Percentiles rank a stretch among this genome's conserved stretches.
These are phyloP conservation scores for Andricus grossulariae DNA, from an alignment of 1,140 invertebrate species.

Conservation along the genomic window DNA sequence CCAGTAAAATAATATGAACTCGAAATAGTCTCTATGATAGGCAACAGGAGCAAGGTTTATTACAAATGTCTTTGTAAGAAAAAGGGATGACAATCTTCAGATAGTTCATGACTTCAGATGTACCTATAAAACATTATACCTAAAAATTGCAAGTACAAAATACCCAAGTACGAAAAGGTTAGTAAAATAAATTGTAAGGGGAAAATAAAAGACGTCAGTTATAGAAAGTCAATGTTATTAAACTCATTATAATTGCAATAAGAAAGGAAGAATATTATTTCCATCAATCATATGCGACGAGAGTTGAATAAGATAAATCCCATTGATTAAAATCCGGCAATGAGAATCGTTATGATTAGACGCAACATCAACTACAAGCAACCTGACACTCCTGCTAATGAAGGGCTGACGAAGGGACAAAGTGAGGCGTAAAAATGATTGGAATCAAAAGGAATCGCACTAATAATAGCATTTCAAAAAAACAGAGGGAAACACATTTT, in stretches of 20 bases:
- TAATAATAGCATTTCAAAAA: too few species aligned
- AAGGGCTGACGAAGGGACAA: background rate
- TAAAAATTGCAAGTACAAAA: background rate
- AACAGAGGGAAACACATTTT: too few species aligned
- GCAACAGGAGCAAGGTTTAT: constrained; percentile 32
- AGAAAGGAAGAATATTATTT: background rate
- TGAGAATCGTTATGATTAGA: too few species aligned
- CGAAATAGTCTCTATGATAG: constrained; percentile 35
- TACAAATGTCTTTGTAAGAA: background rate
- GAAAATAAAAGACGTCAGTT: too few species aligned
- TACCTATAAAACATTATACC: too few species aligned
- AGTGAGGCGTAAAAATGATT: constrained; percentile 8
- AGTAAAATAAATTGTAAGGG: too few species aligned
- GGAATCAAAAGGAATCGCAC: background rate
- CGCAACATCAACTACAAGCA: background rate
- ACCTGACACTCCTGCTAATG: background rate
- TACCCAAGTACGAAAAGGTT: too few species aligned
- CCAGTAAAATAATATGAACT: constrained; percentile 44
- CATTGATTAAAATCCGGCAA: too few species aligned
- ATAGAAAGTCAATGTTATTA: background rate
- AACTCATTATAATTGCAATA: background rate
- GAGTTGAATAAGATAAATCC: too few species aligned
- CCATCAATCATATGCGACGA: background rate
- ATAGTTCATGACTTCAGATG: too few species aligned
- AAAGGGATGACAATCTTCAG: too few species aligned